Percentiles rank a stretch among this genome's conserved stretches.
Evolutionary conservation across 2,113 vertebrate species (phyloP).

Genomic region (Oxyura jamaicensis): DNA sequence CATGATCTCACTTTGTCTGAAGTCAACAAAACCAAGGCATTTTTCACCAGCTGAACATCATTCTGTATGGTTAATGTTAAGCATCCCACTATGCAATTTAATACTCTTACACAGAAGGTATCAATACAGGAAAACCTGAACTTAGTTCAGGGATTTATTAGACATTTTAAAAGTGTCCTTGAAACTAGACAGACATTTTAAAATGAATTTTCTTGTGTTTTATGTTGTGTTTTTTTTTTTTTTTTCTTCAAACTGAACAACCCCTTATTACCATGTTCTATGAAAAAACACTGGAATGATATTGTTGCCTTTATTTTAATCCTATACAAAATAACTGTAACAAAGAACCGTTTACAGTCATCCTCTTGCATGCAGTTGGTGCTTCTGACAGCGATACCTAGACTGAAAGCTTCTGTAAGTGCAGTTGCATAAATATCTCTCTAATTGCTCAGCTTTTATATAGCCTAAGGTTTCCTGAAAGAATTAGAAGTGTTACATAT

Average conservation of each 20-base stretch:
- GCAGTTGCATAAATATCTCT: constrained; percentile 13
- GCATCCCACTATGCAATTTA: not conserved
- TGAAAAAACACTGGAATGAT: not conserved
- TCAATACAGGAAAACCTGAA: not conserved
- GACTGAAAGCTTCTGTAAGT: constrained; percentile 22
- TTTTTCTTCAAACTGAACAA: not conserved
- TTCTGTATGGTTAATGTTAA: not conserved
- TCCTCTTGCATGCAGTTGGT: not conserved
- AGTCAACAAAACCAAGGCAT: not conserved
- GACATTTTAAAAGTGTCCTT: not conserved
- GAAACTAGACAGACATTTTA: not conserved
- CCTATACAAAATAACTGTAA: not conserved
- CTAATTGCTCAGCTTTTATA: constrained; percentile 55
- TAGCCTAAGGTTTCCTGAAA: constrained; percentile 54
- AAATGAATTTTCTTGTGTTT: not conserved
- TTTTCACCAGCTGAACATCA: not conserved
- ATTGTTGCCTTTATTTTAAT: not conserved
- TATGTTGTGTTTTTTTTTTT: not conserved
- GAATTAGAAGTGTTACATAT: constrained; percentile 57
- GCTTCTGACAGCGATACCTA: not conserved
- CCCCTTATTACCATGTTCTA: not conserved
- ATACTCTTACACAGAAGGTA: not conserved
- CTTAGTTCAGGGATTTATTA: not conserved
- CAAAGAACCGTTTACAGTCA: not conserved
- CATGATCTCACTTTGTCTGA: not conserved